A percentile compares a stretch with the other conserved stretches of the same genome.
These are phyloP conservation scores for Drosophila colorata DNA, from an alignment of 2,888 invertebrate genomes.

Conservation along the genomic window DNA sequence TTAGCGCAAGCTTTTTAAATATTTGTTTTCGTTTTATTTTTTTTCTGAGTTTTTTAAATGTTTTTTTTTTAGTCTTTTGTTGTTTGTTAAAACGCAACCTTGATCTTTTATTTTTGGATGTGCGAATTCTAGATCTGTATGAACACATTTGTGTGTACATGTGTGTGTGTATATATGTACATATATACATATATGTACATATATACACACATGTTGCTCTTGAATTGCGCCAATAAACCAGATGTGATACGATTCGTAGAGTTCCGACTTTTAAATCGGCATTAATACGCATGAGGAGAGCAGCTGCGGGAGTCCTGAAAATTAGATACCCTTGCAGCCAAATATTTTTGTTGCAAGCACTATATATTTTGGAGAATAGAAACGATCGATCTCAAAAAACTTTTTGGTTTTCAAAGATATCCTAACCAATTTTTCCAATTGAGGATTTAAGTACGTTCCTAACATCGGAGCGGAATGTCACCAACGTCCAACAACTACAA, in stretches of 20 bases:
- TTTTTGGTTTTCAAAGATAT: no score
- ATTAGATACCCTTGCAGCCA: no score
- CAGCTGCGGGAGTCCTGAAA: no score
- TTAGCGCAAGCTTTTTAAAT: conserved; percentile 14
- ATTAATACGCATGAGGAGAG: no score
- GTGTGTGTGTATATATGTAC: background rate
- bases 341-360: no score
- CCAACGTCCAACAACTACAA: no score
- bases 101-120: conserved; percentile 62
- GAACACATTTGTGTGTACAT: conserved; percentile 1
- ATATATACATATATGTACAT: background rate
- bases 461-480: no score
- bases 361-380: no score
- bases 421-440: no score
- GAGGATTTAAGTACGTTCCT: no score
- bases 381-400: no score
- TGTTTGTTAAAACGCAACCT: conserved; percentile 55
- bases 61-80: conserved; percentile 35
- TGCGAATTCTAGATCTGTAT: conserved; percentile 29
- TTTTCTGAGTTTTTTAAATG: background rate
- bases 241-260: conserved; percentile 11
- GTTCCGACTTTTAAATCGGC: background rate
- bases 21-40: conserved; percentile 2
- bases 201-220: conserved; percentile 6
- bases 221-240: conserved; percentile 16